Conservation (phyloP, 2,797 vertebrate species). For the Epinephelus awoara region DNA sequence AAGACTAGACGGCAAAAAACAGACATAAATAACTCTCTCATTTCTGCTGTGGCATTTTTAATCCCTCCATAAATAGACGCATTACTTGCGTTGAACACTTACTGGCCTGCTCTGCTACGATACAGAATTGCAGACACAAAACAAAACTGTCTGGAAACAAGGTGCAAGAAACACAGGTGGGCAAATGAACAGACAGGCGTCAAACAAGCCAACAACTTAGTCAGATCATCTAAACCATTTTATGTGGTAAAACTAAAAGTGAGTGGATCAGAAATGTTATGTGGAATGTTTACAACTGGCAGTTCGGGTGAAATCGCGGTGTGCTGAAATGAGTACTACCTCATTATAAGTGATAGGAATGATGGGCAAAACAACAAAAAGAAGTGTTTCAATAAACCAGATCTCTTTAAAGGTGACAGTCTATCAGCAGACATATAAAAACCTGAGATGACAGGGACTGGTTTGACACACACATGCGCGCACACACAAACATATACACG, state of each 20-base stretch:
- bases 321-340: conserved; percentile 34
- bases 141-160: too few relatives aligned
- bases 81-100: too few relatives aligned
- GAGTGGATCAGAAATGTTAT: not conserved
- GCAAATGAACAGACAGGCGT: not conserved
- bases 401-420: conserved; percentile 18
- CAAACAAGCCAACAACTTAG: conserved; percentile 10
- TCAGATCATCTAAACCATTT: not conserved
- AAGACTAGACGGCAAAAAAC: too few relatives aligned
- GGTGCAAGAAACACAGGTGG: not conserved
- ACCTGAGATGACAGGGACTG: not conserved
- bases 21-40: too few relatives aligned
- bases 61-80: too few relatives aligned
- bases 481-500: not conserved
- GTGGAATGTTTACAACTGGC: not conserved
- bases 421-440: not conserved
- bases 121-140: too few relatives aligned
- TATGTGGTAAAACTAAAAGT: not conserved
- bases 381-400: not conserved
- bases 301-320: not conserved
- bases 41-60: too few relatives aligned
- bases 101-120: too few relatives aligned
- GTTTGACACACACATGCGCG: conserved; percentile 7
- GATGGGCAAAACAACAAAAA: conserved; percentile 22
- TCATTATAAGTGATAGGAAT: conserved; percentile 34